Evolutionary conservation across 2,888 invertebrate genomes (phyloP).

Genomic region (Drosophila meridiana): DNA sequence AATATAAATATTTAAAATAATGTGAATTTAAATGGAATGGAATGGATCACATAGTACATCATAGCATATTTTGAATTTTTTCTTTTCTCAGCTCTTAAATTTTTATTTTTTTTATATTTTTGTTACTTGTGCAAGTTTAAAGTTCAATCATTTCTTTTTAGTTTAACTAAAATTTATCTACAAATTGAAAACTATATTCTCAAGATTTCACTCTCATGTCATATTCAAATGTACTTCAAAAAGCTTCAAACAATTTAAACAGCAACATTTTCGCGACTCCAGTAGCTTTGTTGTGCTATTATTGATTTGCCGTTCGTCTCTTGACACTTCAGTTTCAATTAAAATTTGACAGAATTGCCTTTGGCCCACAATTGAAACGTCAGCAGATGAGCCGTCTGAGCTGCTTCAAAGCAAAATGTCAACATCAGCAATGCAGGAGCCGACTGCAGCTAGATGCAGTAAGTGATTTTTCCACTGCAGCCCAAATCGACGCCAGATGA

Average conservation of each 20-base stretch:
- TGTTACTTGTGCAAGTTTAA: too few relatives aligned
- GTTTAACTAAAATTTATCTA: background rate
- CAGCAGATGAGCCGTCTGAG: conserved; percentile 43
- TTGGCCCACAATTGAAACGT: conserved; percentile 41
- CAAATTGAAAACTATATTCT: background rate
- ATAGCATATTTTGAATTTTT: too few relatives aligned
- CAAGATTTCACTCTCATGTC: background rate
- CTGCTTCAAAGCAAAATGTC: conserved; percentile 56
- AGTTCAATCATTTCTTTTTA: too few relatives aligned
- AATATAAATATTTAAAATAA: too few relatives aligned
- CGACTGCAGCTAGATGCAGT: conserved; percentile 57
- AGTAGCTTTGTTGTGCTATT: conserved; percentile 15
- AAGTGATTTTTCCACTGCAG: conserved; percentile 66
- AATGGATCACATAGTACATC: too few relatives aligned
- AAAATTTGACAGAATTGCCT: conserved; percentile 54
- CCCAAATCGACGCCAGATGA: conserved; percentile 51
- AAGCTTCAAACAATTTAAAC: background rate
- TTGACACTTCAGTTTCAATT: conserved; percentile 70
- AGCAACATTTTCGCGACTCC: conserved; percentile 6
- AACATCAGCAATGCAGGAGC: conserved; percentile 68
- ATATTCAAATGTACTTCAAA: background rate
- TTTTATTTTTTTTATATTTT: too few relatives aligned
- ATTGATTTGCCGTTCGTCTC: conserved; percentile 37
- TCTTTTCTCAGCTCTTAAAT: too few relatives aligned
- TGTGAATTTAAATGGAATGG: too few relatives aligned